Evolutionary conservation across 2,888 invertebrate species (phyloP).

Genomic region (Notodonta dromedarius): DNA sequence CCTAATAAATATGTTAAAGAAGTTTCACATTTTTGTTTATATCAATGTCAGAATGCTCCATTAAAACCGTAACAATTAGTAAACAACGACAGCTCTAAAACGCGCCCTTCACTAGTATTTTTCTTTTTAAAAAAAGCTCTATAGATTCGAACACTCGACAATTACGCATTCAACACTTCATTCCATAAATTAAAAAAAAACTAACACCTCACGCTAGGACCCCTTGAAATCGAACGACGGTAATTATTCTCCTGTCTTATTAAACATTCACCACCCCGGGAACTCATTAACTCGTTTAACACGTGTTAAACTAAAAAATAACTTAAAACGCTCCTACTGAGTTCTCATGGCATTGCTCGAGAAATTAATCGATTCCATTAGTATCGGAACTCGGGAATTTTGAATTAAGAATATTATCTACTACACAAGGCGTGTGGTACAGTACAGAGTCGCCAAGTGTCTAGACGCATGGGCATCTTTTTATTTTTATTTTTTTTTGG

Average conservation of each 20-base stretch:
- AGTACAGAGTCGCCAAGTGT: conserved; percentile 1
- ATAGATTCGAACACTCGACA: conserved; percentile 8
- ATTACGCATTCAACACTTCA: conserved; percentile 21
- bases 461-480: not conserved
- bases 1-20: not conserved
- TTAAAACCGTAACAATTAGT: conserved; percentile 9
- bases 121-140: conserved; percentile 6
- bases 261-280: conserved; percentile 59
- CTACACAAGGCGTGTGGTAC: conserved; percentile 2
- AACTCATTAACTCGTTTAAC: conserved; percentile 65
- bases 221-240: conserved; percentile 37
- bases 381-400: conserved; percentile 43
- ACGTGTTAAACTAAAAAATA: conserved; percentile 59
- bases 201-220: conserved; percentile 14
- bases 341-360: conserved; percentile 50
- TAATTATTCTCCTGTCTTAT: conserved; percentile 68
- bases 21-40: not conserved
- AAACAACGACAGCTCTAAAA: conserved; percentile 10
- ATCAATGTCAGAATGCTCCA: not conserved
- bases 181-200: conserved; percentile 27
- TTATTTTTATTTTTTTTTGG: not conserved
- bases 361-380: conserved; percentile 61
- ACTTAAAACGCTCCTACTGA: conserved; percentile 33
- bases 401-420: conserved; percentile 30
- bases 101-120: not conserved